Evolutionary conservation across 2,113 vertebrate species (phyloP).

Genomic region (Erythrocebus patas): DNA sequence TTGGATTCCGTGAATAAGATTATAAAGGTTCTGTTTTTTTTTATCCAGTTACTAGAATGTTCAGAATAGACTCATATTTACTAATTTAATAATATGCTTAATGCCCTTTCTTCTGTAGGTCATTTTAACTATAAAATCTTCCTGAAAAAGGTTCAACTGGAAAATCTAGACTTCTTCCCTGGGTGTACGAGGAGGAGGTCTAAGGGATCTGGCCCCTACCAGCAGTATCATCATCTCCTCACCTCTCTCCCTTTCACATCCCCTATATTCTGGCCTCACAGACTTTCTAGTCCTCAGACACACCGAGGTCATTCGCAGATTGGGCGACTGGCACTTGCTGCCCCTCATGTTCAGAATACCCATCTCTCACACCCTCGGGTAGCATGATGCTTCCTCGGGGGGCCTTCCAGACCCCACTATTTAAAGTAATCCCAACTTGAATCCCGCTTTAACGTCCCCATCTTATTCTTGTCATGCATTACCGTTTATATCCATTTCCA

Average conservation of each 20-base stretch:
- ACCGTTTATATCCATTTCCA: neutral
- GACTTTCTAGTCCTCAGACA: neutral
- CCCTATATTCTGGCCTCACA: neutral
- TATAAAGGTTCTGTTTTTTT: neutral
- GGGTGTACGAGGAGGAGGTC: neutral
- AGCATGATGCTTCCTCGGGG: neutral
- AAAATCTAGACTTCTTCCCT: neutral
- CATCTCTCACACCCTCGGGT: rapidly evolving
- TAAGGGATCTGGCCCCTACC: neutral
- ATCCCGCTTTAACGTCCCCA: neutral
- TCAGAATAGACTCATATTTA: neutral
- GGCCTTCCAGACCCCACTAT: neutral
- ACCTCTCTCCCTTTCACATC: too few species aligned
- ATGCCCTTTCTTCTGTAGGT: neutral
- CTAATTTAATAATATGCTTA: neutral
- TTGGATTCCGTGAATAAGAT: neutral
- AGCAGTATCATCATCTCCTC: neutral
- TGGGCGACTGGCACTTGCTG: neutral
- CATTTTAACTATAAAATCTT: neutral
- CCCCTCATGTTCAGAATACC: neutral
- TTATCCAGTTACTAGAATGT: neutral
- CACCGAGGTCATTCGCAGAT: neutral
- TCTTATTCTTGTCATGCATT: neutral
- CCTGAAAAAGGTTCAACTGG: neutral
- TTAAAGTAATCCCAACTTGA: neutral